These are phyloP conservation scores for Nemotelus pantherinus DNA, from an alignment of 2,888 invertebrate species.

Conservation along the genomic window DNA sequence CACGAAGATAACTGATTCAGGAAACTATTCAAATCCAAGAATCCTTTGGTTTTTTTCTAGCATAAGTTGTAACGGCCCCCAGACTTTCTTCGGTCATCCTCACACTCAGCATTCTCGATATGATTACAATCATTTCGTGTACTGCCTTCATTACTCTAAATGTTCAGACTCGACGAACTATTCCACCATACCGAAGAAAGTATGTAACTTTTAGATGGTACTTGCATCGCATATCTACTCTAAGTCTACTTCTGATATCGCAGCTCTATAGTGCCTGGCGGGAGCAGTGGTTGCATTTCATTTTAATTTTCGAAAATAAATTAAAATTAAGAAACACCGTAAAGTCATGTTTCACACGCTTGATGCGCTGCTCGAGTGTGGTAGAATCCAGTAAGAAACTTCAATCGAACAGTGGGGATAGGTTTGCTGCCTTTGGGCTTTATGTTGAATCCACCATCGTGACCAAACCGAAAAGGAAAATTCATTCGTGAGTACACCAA, in stretches of 20 bases:
- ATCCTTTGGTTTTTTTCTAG: too few relatives aligned
- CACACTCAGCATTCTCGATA: neutral
- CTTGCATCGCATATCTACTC: neutral
- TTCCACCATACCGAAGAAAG: slow-evolving; percentile 5
- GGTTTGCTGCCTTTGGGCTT: too few relatives aligned
- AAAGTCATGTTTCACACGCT: slow-evolving; percentile 14
- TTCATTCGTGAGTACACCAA: neutral
- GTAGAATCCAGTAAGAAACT: too few relatives aligned
- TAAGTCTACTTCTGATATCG: neutral
- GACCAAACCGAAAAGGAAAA: neutral
- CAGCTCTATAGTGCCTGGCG: neutral
- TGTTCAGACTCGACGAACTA: slow-evolving; percentile 5
- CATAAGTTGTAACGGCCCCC: too few relatives aligned
- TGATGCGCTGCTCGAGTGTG: neutral
- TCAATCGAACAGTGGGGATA: too few relatives aligned
- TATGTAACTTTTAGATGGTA: neutral
- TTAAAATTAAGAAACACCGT: slow-evolving; percentile 27
- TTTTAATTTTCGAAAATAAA: slow-evolving; percentile 35
- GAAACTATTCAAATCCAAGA: too few relatives aligned
- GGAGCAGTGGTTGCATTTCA: slow-evolving; percentile 13
- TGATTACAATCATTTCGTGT: slow-evolving; percentile 31
- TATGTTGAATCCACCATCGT: too few relatives aligned
- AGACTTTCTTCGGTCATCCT: too few relatives aligned
- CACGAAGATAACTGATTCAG: too few relatives aligned
- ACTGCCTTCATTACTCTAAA: slow-evolving; percentile 22